Evolutionary conservation across 1,140 invertebrate species (phyloP).

Genomic region (Teleogryllus occipitalis): DNA sequence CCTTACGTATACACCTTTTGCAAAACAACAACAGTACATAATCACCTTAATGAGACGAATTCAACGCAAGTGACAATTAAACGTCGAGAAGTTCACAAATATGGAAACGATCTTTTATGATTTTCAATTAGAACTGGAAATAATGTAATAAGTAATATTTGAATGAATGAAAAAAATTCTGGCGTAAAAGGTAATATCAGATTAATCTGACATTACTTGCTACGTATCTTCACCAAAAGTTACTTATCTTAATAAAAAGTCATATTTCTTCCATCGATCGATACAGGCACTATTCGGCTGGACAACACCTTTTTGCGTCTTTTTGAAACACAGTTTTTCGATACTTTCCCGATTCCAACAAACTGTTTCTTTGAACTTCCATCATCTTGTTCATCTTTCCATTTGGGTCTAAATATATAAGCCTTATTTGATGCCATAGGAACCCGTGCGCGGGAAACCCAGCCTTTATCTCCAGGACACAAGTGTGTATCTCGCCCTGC

Average conservation of each 20-base stretch:
- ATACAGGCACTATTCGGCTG: background rate
- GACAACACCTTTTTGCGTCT: background rate
- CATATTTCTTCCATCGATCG: background rate
- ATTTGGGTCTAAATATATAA: background rate
- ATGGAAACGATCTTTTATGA: too few relatives aligned
- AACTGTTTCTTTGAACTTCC: background rate
- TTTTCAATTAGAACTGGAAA: too few relatives aligned
- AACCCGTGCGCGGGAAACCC: background rate
- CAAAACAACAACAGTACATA: too few relatives aligned
- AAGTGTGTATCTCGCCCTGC: background rate
- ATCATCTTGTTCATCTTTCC: background rate
- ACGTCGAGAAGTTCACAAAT: too few relatives aligned
- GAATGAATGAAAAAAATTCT: too few relatives aligned
- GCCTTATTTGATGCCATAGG: background rate
- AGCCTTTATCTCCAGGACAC: background rate
- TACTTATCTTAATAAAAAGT: background rate
- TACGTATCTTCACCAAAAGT: too few relatives aligned
- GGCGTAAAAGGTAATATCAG: too few relatives aligned
- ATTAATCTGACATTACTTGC: too few relatives aligned
- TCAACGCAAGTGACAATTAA: too few relatives aligned
- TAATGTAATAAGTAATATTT: too few relatives aligned
- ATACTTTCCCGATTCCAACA: background rate
- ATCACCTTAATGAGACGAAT: too few relatives aligned
- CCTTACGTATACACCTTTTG: too few relatives aligned
- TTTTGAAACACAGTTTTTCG: background rate